Conservation (phyloP, 2,888 invertebrate genomes). For the Xiphydria camelus region DNA sequence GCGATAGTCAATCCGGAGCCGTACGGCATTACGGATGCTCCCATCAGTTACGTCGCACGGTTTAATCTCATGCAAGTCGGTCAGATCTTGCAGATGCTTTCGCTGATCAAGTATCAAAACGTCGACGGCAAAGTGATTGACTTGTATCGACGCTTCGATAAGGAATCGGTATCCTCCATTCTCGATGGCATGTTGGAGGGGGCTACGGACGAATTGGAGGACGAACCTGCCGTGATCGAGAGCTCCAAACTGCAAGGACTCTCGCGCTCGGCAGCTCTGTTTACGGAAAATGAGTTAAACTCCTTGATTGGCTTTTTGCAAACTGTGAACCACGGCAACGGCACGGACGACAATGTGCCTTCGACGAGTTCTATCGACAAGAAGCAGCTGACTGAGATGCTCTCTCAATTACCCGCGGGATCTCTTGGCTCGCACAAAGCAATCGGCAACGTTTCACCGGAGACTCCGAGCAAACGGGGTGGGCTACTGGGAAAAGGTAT, state of each 20-base stretch:
- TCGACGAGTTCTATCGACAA: constrained; percentile 51
- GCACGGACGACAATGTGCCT: constrained; percentile 21
- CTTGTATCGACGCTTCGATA: constrained; percentile 79
- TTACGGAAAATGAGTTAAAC: constrained; percentile 70
- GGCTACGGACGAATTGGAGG: constrained; percentile 52
- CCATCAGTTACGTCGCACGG: constrained; percentile 86
- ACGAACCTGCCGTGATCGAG: constrained; percentile 59
- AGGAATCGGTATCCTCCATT: constrained; percentile 76
- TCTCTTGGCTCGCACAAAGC: constrained; percentile 27
- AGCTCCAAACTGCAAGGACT: constrained; percentile 63
- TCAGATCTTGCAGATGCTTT: constrained; percentile 89
- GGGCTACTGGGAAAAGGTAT: constrained; percentile 57
- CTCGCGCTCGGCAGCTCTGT: constrained; percentile 67
- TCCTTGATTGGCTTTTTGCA: constrained; percentile 65
- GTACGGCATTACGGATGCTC: constrained; percentile 90
- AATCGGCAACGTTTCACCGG: constrained; percentile 33
- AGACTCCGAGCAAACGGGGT: constrained; percentile 46
- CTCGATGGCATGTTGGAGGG: constrained; percentile 72
- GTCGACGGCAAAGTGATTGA: constrained; percentile 75
- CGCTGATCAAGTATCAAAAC: constrained; percentile 81
- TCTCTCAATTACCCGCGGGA: constrained; percentile 57
- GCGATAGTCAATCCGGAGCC: constrained; percentile 96
- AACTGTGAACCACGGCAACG: constrained; percentile 54
- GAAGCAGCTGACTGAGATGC: constrained; percentile 58
- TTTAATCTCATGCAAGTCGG: constrained; percentile 91